phyloP scores from a whole-genome alignment of 2,113 vertebrate species.

The Oplegnathus fasciatus region DNA sequence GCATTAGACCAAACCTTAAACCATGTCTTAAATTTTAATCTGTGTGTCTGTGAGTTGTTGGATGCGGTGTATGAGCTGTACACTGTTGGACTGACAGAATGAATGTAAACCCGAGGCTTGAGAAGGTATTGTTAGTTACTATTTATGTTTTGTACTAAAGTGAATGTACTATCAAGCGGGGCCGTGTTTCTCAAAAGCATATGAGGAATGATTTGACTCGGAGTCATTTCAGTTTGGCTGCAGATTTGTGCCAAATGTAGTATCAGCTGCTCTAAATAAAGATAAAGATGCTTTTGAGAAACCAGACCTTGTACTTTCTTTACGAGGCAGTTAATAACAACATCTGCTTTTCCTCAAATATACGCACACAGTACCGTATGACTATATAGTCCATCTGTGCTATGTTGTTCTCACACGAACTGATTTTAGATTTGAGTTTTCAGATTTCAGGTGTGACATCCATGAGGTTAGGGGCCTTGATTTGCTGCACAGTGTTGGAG shows the following conservation, averaged over 20 bases:
- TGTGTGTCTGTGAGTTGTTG: constrained; percentile 7
- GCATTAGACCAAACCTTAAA: constrained; percentile 43
- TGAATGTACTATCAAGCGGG: constrained; percentile 62
- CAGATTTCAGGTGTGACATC: constrained; percentile 10
- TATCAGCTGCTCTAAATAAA: constrained; percentile 28
- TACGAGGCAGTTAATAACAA: constrained; percentile 11
- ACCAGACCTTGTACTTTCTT: neutral
- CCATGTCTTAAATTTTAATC: constrained; percentile 5
- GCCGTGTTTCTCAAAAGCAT: constrained; percentile 39
- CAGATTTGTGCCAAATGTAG: constrained; percentile 40
- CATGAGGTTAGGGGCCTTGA: neutral
- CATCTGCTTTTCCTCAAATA: constrained; percentile 14
- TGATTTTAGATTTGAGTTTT: constrained; percentile 11
- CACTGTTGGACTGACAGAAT: constrained; percentile 55
- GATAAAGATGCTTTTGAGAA: constrained; percentile 34
- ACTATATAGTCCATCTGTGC: neutral
- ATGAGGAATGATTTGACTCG: neutral
- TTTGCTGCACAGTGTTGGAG: constrained; percentile 3
- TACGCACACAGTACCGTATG: neutral
- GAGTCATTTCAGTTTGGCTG: constrained; percentile 3
- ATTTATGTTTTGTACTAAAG: constrained; percentile 40
- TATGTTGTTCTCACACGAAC: neutral
- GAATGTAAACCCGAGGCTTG: constrained; percentile 64
- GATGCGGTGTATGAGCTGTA: neutral
- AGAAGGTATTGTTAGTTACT: constrained; percentile 10